Percentiles rank a stretch among this genome's conserved stretches.
Conservation (phyloP, 2,113 vertebrate genomes). For the Lycocorax pyrrhopterus region DNA sequence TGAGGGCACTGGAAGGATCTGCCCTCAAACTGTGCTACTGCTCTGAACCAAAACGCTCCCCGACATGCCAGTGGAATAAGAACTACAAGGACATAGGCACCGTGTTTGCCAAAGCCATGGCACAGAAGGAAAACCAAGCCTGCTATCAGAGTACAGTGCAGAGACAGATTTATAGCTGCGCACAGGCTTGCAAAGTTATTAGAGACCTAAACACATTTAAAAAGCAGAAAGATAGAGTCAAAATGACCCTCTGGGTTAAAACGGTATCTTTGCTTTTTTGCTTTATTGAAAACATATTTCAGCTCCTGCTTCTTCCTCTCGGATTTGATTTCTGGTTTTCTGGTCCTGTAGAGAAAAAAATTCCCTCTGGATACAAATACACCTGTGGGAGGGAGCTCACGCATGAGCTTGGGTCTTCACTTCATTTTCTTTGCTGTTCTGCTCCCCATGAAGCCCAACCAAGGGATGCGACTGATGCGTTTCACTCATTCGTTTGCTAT, state of each 20-base stretch:
- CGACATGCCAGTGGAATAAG: rapidly evolving
- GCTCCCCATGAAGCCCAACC: background rate
- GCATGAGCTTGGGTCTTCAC: background rate
- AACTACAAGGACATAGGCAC: rapidly evolving
- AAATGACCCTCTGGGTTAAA: background rate
- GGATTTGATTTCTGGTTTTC: background rate
- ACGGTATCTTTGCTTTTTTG: background rate
- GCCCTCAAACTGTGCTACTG: background rate
- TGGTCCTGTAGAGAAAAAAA: background rate
- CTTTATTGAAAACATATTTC: background rate
- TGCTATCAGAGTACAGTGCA: background rate
- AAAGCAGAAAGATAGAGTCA: background rate
- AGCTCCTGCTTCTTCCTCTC: background rate
- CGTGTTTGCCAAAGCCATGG: background rate
- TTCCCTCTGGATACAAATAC: background rate
- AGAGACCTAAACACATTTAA: background rate
- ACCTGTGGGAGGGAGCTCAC: background rate
- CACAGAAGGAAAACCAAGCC: background rate
- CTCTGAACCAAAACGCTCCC: background rate
- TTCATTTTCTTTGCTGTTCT: background rate
- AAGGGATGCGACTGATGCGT: rapidly evolving
- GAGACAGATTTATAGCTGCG: background rate
- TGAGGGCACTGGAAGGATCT: background rate
- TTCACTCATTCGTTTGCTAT: background rate
- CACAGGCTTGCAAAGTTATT: background rate